Evolutionary conservation across 2,888 invertebrate genomes (phyloP).

Genomic region (Tipula vernalis): DNA sequence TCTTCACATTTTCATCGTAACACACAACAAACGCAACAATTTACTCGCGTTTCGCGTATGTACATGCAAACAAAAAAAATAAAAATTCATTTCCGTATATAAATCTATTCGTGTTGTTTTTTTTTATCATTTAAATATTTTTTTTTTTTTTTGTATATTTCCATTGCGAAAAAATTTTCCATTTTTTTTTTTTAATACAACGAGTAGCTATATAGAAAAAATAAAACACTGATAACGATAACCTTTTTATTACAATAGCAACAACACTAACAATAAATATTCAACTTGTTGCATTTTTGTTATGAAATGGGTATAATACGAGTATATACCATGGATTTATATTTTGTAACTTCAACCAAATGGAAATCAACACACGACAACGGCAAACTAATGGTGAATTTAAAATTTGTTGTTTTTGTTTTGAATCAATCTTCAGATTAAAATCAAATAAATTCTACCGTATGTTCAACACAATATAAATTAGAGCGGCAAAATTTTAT

Average conservation of each 20-base stretch:
- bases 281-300: not conserved
- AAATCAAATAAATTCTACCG: not conserved
- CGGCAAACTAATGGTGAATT: not conserved
- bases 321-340: not conserved
- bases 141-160: not conserved
- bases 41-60: not conserved
- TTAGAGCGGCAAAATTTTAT: not conserved
- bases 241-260: not conserved
- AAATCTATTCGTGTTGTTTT: not conserved
- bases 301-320: not conserved
- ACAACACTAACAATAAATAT: not conserved
- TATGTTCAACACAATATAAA: not conserved
- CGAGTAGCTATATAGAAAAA: not conserved
- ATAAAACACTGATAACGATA: not conserved
- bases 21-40: conserved; percentile 4
- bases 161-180: not conserved
- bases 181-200: not conserved
- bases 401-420: not conserved
- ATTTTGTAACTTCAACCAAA: not conserved
- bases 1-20: not conserved
- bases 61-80: not conserved
- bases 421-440: not conserved
- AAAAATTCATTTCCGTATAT: not conserved
- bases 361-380: not conserved
- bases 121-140: not conserved